A percentile compares a stretch with the other conserved stretches of the same genome.
phyloP scores from a whole-genome alignment of 2,797 vertebrate genomes.

The Bovichtus variegatus region DNA sequence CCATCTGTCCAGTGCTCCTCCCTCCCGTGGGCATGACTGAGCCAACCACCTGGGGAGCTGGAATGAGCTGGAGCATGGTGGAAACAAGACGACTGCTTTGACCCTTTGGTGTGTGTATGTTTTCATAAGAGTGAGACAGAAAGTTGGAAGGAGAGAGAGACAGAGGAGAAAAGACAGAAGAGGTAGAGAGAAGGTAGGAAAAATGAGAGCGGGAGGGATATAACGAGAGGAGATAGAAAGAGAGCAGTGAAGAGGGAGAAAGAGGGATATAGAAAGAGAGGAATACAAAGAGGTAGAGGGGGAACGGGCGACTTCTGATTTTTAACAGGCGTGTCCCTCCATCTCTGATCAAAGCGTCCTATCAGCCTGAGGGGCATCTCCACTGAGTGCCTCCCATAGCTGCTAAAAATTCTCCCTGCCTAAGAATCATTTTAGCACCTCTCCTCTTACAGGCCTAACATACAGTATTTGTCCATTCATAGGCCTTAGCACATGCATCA shows the following conservation, averaged over 20 bases:
- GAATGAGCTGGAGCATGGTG: conserved; percentile 18
- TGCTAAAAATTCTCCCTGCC: conserved; percentile 71
- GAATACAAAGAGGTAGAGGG: conserved; percentile 69
- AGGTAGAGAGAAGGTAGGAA: neutral
- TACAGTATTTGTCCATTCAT: conserved; percentile 56
- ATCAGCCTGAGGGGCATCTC: conserved; percentile 77
- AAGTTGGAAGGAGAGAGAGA: neutral
- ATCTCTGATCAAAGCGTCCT: conserved; percentile 80
- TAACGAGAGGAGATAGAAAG: conserved; percentile 26
- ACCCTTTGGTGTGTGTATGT: conserved; percentile 38
- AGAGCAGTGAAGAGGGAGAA: conserved; percentile 24
- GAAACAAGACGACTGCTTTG: conserved; percentile 30
- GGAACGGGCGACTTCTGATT: conserved; percentile 65
- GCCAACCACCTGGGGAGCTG: conserved; percentile 44
- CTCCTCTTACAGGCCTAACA: conserved; percentile 30
- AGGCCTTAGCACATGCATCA: conserved; percentile 42
- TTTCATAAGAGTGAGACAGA: conserved; percentile 28
- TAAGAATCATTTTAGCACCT: conserved; percentile 66
- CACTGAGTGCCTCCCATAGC: conserved; percentile 68
- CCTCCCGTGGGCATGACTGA: conserved; percentile 50
- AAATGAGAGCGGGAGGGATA: conserved; percentile 22
- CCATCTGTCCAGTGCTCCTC: conserved; percentile 45
- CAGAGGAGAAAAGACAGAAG: neutral
- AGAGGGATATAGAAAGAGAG: conserved; percentile 50
- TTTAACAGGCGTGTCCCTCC: conserved; percentile 80